phyloP scores from a whole-genome alignment of 2,888 invertebrate genomes.

The Cheilosia urbana region DNA sequence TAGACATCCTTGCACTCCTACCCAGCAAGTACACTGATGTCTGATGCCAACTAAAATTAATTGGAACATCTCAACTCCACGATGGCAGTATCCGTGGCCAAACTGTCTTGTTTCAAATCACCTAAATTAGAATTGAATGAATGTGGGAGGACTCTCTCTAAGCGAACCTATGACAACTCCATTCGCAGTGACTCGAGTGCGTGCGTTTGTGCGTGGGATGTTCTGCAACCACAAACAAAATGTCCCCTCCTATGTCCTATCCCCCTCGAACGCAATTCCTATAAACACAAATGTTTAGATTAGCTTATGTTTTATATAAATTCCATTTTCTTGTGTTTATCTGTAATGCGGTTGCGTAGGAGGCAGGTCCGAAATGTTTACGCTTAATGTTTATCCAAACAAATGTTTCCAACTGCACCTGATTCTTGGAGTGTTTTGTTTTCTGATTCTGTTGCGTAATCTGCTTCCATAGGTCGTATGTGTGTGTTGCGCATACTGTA shows the following conservation, averaged over 20 bases:
- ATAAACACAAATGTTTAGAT: slow-evolving; percentile 14
- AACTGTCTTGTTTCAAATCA: not conserved
- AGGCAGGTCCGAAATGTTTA: not conserved
- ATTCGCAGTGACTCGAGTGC: slow-evolving; percentile 2
- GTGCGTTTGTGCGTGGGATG: slow-evolving; percentile 10
- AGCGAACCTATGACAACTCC: slow-evolving; percentile 36
- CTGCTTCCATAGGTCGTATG: slow-evolving; percentile 19
- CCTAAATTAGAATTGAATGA: slow-evolving; percentile 9
- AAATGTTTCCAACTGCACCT: slow-evolving; percentile 70
- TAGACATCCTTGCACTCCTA: not conserved
- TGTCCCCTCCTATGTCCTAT: not conserved
- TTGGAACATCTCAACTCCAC: not conserved
- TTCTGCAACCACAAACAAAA: not conserved
- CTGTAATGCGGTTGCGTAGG: not conserved
- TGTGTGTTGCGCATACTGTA: slow-evolving; percentile 61
- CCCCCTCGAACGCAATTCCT: no score
- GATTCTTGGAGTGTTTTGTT: slow-evolving; percentile 21
- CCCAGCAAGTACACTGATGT: not conserved
- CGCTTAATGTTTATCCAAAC: slow-evolving; percentile 38
- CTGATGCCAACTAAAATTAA: not conserved
- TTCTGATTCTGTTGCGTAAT: slow-evolving; percentile 1
- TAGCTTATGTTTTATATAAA: not conserved
- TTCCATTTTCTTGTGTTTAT: slow-evolving; percentile 3
- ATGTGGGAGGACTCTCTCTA: slow-evolving; percentile 10
- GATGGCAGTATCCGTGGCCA: slow-evolving; percentile 3